Percentiles rank a stretch among this genome's conserved stretches.
These are phyloP conservation scores for Poeciliopsis turrubarensis DNA, from an alignment of 2,113 vertebrate species.

Conservation along the genomic window DNA sequence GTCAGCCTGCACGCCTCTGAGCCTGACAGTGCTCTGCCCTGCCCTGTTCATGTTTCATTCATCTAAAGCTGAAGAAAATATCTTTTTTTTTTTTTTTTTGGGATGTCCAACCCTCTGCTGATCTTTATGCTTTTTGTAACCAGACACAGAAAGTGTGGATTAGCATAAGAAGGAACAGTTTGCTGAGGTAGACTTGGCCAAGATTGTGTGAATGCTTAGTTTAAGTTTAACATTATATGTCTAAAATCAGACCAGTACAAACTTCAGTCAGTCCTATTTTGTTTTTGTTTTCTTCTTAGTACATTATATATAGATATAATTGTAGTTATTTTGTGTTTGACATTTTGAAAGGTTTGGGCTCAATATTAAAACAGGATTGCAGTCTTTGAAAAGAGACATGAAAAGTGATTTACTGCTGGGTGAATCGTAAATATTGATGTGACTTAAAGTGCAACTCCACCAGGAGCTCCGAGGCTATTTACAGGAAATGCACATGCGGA, in stretches of 20 bases:
- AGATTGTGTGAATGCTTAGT: conserved; percentile 55
- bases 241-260: conserved; percentile 32
- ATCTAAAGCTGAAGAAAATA: conserved; percentile 67
- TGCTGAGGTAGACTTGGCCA: conserved; percentile 60
- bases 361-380: not conserved
- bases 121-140: conserved; percentile 53
- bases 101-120: conserved; percentile 64
- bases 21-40: conserved; percentile 57
- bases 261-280: conserved; percentile 30
- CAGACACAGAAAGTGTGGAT: conserved; percentile 54
- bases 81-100: conserved; percentile 61
- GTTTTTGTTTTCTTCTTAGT: not conserved
- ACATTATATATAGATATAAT: conserved; percentile 3
- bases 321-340: conserved; percentile 11
- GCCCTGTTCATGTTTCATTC: conserved; percentile 71
- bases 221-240: too few species aligned
- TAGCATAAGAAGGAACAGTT: conserved; percentile 63
- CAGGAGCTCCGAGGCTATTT: not conserved
- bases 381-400: not conserved
- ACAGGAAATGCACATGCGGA: not conserved
- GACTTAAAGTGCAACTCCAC: not conserved
- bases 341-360: conserved; percentile 10
- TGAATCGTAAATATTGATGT: not conserved
- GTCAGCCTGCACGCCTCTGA: conserved; percentile 43
- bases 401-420: not conserved